Conservation (phyloP, 2,797 vertebrate genomes). For the Enteromius unitaeniatus region DNA sequence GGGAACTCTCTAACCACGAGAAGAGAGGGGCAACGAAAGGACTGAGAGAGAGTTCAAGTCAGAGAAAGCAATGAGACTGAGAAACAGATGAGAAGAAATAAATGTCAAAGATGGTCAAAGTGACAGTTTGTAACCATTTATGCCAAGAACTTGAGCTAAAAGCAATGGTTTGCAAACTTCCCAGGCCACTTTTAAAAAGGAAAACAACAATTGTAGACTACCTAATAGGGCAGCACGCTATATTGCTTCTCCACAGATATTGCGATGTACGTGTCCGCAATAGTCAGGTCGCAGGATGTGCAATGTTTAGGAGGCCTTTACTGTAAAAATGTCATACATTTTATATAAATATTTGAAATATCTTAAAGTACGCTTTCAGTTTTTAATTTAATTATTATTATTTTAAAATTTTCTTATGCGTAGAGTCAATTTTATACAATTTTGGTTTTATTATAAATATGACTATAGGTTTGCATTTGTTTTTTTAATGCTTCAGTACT, state of each 20-base stretch:
- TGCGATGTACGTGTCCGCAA: too few relatives aligned
- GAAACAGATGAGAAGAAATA: not conserved
- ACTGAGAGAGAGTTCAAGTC: not conserved
- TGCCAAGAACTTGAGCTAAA: not conserved
- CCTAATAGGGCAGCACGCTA: not conserved
- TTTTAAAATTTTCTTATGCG: not conserved
- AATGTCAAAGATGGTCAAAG: not conserved
- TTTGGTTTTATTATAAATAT: not conserved
- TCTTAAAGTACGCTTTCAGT: not conserved
- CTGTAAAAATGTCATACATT: not conserved
- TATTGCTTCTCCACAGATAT: too few relatives aligned
- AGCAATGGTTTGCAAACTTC: not conserved
- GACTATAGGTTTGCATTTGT: not conserved
- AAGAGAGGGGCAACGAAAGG: slow-evolving; percentile 51
- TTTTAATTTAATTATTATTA: not conserved
- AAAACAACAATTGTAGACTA: not conserved
- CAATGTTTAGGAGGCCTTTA: not conserved
- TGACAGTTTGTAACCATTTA: not conserved
- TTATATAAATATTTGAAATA: not conserved
- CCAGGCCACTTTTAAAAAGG: not conserved
- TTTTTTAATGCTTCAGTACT: not conserved
- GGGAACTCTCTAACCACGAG: slow-evolving; percentile 54
- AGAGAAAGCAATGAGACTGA: not conserved
- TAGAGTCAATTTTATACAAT: not conserved
- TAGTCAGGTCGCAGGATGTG: too few relatives aligned